These are phyloP conservation scores for Mobula hypostoma DNA, from an alignment of 2,113 vertebrate genomes.

Conservation along the genomic window DNA sequence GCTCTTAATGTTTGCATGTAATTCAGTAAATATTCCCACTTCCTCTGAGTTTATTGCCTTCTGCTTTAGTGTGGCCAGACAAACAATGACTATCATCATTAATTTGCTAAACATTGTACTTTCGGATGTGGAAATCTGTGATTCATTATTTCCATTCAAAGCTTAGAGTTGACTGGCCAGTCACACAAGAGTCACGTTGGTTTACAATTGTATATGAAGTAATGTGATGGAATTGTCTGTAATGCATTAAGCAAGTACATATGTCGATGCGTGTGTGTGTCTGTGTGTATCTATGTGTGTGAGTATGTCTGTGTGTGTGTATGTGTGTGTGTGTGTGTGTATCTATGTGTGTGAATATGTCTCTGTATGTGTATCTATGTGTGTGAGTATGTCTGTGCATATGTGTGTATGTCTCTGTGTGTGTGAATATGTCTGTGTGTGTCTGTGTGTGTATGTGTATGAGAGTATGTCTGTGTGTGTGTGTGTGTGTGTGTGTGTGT, in stretches of 20 bases:
- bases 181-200: neutral
- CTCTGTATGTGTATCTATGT: neutral
- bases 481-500: too few species aligned
- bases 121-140: neutral
- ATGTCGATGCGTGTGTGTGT: neutral
- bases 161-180: neutral
- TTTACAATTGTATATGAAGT: neutral
- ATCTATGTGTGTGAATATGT: too few species aligned
- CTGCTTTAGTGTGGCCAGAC: constrained; percentile 18
- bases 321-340: neutral
- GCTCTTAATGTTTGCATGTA: neutral
- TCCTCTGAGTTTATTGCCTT: neutral
- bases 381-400: neutral
- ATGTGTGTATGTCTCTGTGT: neutral
- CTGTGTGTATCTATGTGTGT: neutral
- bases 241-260: neutral
- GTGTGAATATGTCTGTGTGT: too few species aligned
- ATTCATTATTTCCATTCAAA: neutral
- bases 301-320: neutral
- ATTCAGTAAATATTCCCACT: neutral
- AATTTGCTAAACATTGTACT: constrained; percentile 13
- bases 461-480: too few species aligned
- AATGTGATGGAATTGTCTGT: neutral
- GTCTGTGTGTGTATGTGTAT: too few species aligned
- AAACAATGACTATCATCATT: neutral